These are phyloP conservation scores for Andrena fulva DNA, from an alignment of 2,888 invertebrate species.

Conservation along the genomic window DNA sequence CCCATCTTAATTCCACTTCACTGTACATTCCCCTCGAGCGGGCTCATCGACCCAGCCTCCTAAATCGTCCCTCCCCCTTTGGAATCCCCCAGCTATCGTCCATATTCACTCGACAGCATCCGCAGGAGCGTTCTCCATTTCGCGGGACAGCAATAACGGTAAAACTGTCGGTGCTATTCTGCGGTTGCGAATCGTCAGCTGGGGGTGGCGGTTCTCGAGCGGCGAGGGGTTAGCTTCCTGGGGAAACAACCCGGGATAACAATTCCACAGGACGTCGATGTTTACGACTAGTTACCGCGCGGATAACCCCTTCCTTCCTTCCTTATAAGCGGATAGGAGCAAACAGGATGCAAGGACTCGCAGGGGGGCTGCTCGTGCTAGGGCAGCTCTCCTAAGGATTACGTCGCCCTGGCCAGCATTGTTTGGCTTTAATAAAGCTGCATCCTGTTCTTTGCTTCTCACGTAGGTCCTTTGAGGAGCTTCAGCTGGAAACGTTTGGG, in stretches of 20 bases:
- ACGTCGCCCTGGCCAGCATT: constrained; percentile 44
- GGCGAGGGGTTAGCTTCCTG: constrained; percentile 7
- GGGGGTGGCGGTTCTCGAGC: neutral
- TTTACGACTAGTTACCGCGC: constrained; percentile 50
- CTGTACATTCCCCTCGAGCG: neutral
- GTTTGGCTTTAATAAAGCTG: constrained; percentile 61
- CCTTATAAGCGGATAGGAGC: neutral
- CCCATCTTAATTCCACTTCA: neutral
- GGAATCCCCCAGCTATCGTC: constrained; percentile 16
- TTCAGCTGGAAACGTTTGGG: neutral
- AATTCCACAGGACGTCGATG: constrained; percentile 53
- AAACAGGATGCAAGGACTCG: constrained; percentile 1
- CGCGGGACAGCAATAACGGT: constrained; percentile 46
- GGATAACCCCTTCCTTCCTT: constrained; percentile 21
- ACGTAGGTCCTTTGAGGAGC: neutral
- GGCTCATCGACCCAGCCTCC: neutral
- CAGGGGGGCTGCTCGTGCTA: constrained; percentile 51
- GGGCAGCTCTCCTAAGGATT: constrained; percentile 51
- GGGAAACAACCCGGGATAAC: constrained; percentile 46
- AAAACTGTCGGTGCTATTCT: constrained; percentile 43
- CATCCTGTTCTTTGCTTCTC: constrained; percentile 18
- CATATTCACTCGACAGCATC: constrained; percentile 22
- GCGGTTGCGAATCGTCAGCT: constrained; percentile 20
- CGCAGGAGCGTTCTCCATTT: constrained; percentile 18
- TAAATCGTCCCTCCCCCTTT: constrained; percentile 9